Evolutionary conservation across 2,888 invertebrate genomes (phyloP).

Genomic region (Drosophila diplacantha): DNA sequence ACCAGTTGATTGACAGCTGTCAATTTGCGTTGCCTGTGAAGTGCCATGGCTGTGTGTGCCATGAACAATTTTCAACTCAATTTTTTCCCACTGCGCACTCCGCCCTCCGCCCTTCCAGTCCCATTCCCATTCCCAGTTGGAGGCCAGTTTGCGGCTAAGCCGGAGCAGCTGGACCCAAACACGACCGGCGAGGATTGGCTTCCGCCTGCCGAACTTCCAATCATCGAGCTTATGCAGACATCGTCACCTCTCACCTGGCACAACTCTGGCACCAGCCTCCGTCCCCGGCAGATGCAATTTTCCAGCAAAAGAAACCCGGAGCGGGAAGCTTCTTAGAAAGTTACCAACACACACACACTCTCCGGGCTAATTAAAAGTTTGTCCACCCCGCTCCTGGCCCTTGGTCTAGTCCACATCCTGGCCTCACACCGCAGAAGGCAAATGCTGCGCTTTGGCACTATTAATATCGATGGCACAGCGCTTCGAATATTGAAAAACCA

Average conservation of each 20-base stretch:
- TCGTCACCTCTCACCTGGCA: background rate
- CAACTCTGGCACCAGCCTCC: conserved; percentile 5
- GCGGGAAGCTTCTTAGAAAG: conserved; percentile 1
- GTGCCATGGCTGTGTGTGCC: conserved; percentile 16
- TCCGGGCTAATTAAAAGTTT: conserved; percentile 23
- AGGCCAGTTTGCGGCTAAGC: conserved; percentile 25
- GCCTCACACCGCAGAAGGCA: background rate
- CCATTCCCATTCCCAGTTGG: conserved; percentile 1
- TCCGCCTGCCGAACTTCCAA: conserved; percentile 10
- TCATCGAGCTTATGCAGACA: conserved; percentile 4
- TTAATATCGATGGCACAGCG: conserved; percentile 8
- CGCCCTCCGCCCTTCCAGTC: background rate
- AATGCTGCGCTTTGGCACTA: conserved; percentile 2
- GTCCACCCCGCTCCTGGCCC: background rate
- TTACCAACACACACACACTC: background rate
- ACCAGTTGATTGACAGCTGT: conserved; percentile 60
- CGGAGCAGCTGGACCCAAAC: conserved; percentile 17
- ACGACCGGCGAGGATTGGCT: conserved; percentile 11
- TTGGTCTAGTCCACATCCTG: background rate
- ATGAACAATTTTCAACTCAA: conserved; percentile 30
- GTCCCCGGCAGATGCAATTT: conserved; percentile 18
- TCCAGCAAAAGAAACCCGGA: background rate
- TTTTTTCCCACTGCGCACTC: conserved; percentile 6
- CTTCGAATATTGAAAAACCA: conserved; percentile 1
- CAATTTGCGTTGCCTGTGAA: conserved; percentile 53